phyloP scores from a whole-genome alignment of 2,888 invertebrate species.

The Polylopha cassiicola region DNA sequence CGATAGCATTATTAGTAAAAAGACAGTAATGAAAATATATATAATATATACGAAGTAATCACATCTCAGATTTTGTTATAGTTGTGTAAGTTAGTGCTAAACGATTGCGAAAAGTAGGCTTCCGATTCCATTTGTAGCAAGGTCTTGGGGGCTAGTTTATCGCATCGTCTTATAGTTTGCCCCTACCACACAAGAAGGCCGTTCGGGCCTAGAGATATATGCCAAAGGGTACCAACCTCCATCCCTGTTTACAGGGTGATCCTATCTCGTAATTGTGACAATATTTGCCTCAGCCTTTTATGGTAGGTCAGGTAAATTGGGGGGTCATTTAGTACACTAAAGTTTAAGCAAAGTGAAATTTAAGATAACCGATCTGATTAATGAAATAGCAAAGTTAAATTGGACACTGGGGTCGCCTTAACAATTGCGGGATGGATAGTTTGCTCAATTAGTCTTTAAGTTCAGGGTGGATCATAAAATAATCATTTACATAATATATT shows the following conservation, averaged over 20 bases:
- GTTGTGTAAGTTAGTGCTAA: too few species aligned
- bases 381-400: slow-evolving; percentile 43
- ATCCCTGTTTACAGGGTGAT: slow-evolving; percentile 67
- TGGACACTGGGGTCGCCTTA: slow-evolving; percentile 19
- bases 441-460: too few species aligned
- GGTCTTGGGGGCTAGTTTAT: too few species aligned
- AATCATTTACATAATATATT: too few species aligned
- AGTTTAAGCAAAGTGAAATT: slow-evolving; percentile 29
- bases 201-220: slow-evolving; percentile 55
- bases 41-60: too few species aligned
- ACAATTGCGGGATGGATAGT: slow-evolving; percentile 8
- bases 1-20: too few species aligned
- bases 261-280: slow-evolving; percentile 74
- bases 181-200: slow-evolving; percentile 39
- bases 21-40: too few species aligned
- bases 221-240: slow-evolving; percentile 62
- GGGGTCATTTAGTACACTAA: slow-evolving; percentile 21
- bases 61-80: too few species aligned
- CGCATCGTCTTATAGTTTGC: slow-evolving; percentile 35
- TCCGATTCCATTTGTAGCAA: too few species aligned
- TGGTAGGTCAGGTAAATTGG: slow-evolving; percentile 37
- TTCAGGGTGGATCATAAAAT: too few species aligned
- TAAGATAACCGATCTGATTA: slow-evolving; percentile 29
- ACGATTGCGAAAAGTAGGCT: too few species aligned
- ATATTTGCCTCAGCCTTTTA: slow-evolving; percentile 70